Evolutionary conservation across 2,888 invertebrate genomes (phyloP), one percentile per base, ranked within the genome.

Genomic region (Trypoxylon attenuatum): DNA sequence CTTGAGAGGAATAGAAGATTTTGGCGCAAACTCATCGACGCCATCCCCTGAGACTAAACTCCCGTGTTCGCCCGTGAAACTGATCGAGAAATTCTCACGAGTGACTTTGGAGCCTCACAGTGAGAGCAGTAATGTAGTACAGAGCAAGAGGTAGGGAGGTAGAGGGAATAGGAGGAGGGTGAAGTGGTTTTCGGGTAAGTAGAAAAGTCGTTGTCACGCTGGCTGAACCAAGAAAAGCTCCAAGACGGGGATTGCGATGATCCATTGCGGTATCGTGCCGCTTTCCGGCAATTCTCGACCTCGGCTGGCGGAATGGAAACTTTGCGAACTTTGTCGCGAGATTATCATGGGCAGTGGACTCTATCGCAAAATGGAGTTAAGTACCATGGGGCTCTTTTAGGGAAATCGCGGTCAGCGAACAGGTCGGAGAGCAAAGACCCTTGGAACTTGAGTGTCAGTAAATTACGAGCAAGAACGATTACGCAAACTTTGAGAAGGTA

Each of bases 151-250:
- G n/a, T n/a, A n/a, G n/a, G n/a, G n/a, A n/a, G n/a, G n/a, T n/a
- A n/a, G n/a, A n/a, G n/a, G 62, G 47, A 56, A 65, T 52, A 52
- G 16, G 27, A 27, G 18, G 22, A 39, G 23, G 45, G 39, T 51
- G 39, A 54, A 27, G 29, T 29, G 42, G 8, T 16, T 23, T 13
- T 16, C 13, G 22, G 57, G 10, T 58, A 54, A 61, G 47, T 46
- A 60, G 46, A 6, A 21, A 19, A 51, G 50, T 46, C 33, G 18
- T 16, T 46, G 60, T 64, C 39, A 55, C 46, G 55, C 18, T 55
- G 16, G 42, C 33, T 42, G 33, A 22, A 38, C 46, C 21, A 27
- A 18, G 15, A 42, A 55, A 51, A n/a, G 42, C 46, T 56, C 16
- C 18, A 39, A 8, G 22, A 25, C 21, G 50, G 25, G 25, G 42